Percentiles rank a stretch among this genome's conserved stretches.
Conservation (phyloP, 2,888 invertebrate species). For the Perithous albicinctus region DNA sequence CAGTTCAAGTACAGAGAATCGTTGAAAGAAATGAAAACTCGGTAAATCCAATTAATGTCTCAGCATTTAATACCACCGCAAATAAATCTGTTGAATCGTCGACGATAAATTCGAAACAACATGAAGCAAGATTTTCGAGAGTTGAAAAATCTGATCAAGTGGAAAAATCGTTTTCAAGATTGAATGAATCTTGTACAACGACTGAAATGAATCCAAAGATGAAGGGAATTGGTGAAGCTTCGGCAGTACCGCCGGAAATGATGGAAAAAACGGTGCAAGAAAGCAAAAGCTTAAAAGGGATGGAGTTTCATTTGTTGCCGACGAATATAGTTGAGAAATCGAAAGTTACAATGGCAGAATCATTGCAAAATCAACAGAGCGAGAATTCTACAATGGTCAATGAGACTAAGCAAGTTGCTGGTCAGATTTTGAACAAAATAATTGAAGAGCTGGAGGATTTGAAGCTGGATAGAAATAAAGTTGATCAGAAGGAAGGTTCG, state of each 20-base stretch:
- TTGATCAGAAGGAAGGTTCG: conserved; percentile 74
- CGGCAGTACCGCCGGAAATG: conserved; percentile 46
- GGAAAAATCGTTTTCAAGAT: conserved; percentile 2
- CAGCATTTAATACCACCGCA: neutral
- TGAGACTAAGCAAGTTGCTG: conserved; percentile 76
- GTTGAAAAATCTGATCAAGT: conserved; percentile 32
- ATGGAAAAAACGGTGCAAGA: conserved; percentile 11
- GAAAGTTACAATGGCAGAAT: neutral
- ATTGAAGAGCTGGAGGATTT: conserved; percentile 76
- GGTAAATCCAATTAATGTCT: neutral
- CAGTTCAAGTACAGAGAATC: neutral
- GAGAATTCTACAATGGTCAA: conserved; percentile 55
- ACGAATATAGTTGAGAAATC: neutral
- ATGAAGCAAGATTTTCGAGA: neutral
- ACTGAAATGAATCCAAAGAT: conserved; percentile 54
- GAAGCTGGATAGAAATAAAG: conserved; percentile 69
- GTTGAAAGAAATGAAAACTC: conserved; percentile 10
- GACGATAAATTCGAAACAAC: neutral
- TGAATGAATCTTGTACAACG: conserved; percentile 24
- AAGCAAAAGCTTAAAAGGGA: conserved; percentile 36
- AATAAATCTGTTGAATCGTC: neutral
- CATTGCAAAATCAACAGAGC: neutral
- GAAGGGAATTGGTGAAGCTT: conserved; percentile 43
- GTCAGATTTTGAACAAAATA: conserved; percentile 74
- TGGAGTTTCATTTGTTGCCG: conserved; percentile 41